Evolutionary conservation across 2,113 vertebrate genomes (phyloP).

Genomic region (Pantherophis guttatus): DNA sequence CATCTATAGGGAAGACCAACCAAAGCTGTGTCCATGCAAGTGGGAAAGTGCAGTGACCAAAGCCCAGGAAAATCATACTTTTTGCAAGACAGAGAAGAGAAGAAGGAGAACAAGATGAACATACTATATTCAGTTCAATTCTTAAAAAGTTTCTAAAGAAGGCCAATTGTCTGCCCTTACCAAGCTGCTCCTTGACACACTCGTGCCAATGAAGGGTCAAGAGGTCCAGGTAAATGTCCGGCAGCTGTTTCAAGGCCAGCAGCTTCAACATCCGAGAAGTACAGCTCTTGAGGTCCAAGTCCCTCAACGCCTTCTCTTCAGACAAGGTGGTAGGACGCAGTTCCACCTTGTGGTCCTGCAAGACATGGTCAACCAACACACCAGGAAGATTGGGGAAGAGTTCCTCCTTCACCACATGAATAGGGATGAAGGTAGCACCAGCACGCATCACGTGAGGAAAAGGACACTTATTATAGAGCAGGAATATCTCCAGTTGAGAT

Average conservation of each 20-base stretch:
- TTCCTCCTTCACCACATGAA: slow-evolving; percentile 90
- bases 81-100: neutral
- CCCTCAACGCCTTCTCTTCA: slow-evolving; percentile 85
- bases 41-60: neutral
- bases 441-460: slow-evolving; percentile 89
- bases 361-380: slow-evolving; percentile 80
- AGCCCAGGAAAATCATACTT: neutral
- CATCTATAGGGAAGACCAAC: neutral
- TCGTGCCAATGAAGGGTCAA: slow-evolving; percentile 83
- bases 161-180: slow-evolving; percentile 68
- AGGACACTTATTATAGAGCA: slow-evolving; percentile 75
- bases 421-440: slow-evolving; percentile 87
- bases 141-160: neutral
- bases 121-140: neutral
- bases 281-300: slow-evolving; percentile 80
- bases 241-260: slow-evolving; percentile 88
- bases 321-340: slow-evolving; percentile 91
- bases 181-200: slow-evolving; percentile 79
- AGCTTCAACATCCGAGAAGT: slow-evolving; percentile 89
- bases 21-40: neutral
- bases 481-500: slow-evolving; percentile 76
- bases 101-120: neutral
- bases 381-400: slow-evolving; percentile 86
- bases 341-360: slow-evolving; percentile 90
- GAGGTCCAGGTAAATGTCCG: slow-evolving; percentile 77